These are phyloP conservation scores for Drosophila quadrilineata DNA, from an alignment of 1,140 invertebrate genomes.

Conservation along the genomic window DNA sequence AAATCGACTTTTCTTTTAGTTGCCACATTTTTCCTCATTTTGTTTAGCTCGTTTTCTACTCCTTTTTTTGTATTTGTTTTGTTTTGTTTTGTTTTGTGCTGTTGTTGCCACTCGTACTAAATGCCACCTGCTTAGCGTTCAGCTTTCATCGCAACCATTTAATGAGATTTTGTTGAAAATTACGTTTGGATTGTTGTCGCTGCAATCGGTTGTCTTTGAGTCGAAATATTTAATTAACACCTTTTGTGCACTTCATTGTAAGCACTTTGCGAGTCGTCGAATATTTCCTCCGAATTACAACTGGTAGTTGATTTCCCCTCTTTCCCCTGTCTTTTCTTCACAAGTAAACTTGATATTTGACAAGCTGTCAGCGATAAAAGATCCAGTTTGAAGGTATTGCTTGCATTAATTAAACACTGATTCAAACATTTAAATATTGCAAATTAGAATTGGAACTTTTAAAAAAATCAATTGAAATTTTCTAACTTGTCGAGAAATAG, in stretches of 20 bases:
- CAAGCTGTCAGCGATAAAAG: conserved; percentile 35
- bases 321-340: too few species aligned
- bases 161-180: conserved; percentile 74
- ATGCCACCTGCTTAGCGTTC: conserved; percentile 37
- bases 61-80: conserved; percentile 8
- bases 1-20: conserved; percentile 28
- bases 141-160: conserved; percentile 39
- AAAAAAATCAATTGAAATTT: too few species aligned
- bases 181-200: conserved; percentile 39
- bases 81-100: conserved; percentile 1
- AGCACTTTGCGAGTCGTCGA: neutral
- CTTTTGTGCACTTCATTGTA: conserved; percentile 45
- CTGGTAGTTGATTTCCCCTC: too few species aligned
- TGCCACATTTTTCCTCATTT: conserved; percentile 7
- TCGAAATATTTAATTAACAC: conserved; percentile 75
- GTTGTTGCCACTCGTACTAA: conserved; percentile 16
- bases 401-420: too few species aligned
- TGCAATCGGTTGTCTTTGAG: conserved; percentile 68
- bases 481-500: too few species aligned
- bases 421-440: too few species aligned
- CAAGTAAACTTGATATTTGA: conserved; percentile 56
- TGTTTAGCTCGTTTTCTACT: conserved; percentile 1
- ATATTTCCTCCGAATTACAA: conserved; percentile 12
- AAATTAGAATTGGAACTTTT: too few species aligned
- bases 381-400: too few species aligned